phyloP scores from a whole-genome alignment of 2,888 invertebrate genomes.

The Yponomeuta evonymella region DNA sequence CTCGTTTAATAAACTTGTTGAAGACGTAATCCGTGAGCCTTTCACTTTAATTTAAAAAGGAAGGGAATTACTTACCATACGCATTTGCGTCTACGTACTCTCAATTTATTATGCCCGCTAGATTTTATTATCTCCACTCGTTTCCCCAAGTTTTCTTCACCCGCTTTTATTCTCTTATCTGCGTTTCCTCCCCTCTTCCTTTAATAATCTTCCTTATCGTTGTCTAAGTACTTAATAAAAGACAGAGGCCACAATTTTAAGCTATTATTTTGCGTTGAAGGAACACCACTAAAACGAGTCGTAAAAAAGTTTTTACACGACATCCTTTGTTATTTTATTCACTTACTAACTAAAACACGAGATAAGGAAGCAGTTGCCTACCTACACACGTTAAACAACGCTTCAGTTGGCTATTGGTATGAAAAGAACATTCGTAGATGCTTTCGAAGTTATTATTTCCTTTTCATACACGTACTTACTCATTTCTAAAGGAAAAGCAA shows the following conservation, averaged over 20 bases:
- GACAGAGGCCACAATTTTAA: slow-evolving; percentile 55
- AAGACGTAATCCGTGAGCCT: not conserved
- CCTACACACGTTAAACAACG: not conserved
- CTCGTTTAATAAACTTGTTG: slow-evolving; percentile 12
- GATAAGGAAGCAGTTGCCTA: not conserved
- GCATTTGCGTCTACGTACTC: slow-evolving; percentile 9
- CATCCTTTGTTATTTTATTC: slow-evolving; percentile 25
- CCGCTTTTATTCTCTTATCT: slow-evolving; percentile 62
- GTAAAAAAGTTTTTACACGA: slow-evolving; percentile 49
- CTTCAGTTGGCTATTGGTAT: not conserved
- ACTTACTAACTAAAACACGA: not conserved
- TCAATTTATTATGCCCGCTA: slow-evolving; percentile 14
- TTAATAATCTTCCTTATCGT: slow-evolving; percentile 64
- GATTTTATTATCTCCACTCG: slow-evolving; percentile 30
- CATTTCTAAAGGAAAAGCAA: slow-evolving; percentile 1
- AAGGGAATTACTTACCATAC: slow-evolving; percentile 10
- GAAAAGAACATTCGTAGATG: slow-evolving; percentile 4
- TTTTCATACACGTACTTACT: not conserved
- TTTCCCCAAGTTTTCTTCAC: slow-evolving; percentile 51
- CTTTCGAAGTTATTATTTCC: not conserved
- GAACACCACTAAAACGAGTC: slow-evolving; percentile 46
- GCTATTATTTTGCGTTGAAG: slow-evolving; percentile 49
- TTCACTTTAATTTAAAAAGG: slow-evolving; percentile 7
- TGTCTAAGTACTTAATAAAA: slow-evolving; percentile 54
- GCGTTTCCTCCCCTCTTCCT: slow-evolving; percentile 50